phyloP scores from a whole-genome alignment of 2,113 vertebrate species.

The Hucho hucho region DNA sequence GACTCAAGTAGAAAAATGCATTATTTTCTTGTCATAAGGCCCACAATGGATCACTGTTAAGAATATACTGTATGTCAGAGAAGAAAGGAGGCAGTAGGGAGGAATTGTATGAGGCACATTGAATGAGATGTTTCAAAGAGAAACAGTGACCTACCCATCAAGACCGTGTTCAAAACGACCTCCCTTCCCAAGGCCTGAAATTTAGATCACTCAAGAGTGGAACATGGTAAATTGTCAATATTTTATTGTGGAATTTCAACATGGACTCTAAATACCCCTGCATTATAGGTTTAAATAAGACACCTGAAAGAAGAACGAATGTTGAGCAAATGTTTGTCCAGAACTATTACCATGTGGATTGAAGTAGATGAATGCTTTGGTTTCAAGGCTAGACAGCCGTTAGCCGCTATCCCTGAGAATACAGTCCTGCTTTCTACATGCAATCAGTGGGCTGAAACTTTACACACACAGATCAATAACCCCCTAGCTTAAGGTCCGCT shows the following conservation, averaged over 20 bases:
- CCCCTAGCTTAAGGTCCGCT: conserved; percentile 54
- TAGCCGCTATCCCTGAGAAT: conserved; percentile 54
- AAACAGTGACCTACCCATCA: conserved; percentile 43
- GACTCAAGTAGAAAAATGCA: conserved; percentile 65
- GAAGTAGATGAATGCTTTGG: conserved; percentile 58
- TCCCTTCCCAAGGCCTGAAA: conserved; percentile 33
- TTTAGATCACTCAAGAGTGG: conserved; percentile 51
- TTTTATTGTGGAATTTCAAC: background rate
- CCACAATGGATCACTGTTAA: conserved; percentile 68
- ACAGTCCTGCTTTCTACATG: conserved; percentile 56
- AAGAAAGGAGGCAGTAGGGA: conserved; percentile 39
- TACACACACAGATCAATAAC: conserved; percentile 74
- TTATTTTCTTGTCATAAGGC: conserved; percentile 72
- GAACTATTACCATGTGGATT: conserved; percentile 50
- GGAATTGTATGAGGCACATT: conserved; percentile 43
- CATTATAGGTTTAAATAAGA: conserved; percentile 18
- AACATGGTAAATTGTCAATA: conserved; percentile 44
- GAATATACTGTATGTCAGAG: conserved; percentile 53
- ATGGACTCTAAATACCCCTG: conserved; percentile 16
- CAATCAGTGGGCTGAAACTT: conserved; percentile 70
- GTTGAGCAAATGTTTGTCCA: conserved; percentile 30
- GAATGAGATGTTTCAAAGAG: conserved; percentile 46
- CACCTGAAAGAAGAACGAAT: conserved; percentile 14
- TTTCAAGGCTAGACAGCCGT: conserved; percentile 44
- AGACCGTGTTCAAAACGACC: conserved; percentile 26